Percentiles rank a stretch among this genome's conserved stretches.
Evolutionary conservation across 2,113 vertebrate genomes (phyloP).

Genomic region (Poeciliopsis turrubarensis): DNA sequence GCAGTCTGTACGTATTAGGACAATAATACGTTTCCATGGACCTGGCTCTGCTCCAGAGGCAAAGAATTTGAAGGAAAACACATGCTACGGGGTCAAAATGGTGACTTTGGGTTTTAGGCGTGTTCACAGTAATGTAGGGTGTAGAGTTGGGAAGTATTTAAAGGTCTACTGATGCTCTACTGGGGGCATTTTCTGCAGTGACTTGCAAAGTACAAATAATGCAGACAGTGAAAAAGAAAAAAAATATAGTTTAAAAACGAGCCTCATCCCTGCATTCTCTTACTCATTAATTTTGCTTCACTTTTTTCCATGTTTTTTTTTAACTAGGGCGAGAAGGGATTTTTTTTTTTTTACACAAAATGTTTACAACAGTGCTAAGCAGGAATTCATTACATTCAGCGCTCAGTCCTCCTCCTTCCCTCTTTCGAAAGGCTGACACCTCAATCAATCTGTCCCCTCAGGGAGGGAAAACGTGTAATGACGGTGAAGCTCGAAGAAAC

Average conservation of each 20-base stretch:
- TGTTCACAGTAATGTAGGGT: neutral
- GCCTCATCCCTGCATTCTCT: neutral
- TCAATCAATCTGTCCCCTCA: conserved; percentile 58
- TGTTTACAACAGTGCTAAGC: conserved; percentile 64
- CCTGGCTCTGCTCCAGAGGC: conserved; percentile 20
- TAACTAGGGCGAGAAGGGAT: conserved; percentile 10
- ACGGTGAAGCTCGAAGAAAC: conserved; percentile 64
- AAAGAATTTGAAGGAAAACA: conserved; percentile 41
- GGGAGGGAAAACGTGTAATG: conserved; percentile 63
- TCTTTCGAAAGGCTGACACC: conserved; percentile 65
- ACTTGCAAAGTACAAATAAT: neutral
- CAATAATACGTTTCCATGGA: conserved; percentile 24
- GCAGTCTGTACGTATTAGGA: conserved; percentile 23
- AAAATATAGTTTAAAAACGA: neutral
- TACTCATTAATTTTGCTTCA: neutral
- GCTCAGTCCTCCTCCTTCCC: conserved; percentile 33
- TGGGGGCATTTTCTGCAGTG: too few species aligned
- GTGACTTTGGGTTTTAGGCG: conserved; percentile 2
- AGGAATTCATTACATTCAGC: conserved; percentile 66
- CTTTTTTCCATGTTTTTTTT: conserved; percentile 22
- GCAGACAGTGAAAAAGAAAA: neutral
- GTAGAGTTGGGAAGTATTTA: neutral
- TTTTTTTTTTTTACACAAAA: conserved; percentile 47
- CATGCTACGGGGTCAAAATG: conserved; percentile 16
- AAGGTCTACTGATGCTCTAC: neutral